These are phyloP conservation scores for Pantherophis alleghaniensis DNA, from an alignment of 2,797 vertebrate species.

Conservation along the genomic window DNA sequence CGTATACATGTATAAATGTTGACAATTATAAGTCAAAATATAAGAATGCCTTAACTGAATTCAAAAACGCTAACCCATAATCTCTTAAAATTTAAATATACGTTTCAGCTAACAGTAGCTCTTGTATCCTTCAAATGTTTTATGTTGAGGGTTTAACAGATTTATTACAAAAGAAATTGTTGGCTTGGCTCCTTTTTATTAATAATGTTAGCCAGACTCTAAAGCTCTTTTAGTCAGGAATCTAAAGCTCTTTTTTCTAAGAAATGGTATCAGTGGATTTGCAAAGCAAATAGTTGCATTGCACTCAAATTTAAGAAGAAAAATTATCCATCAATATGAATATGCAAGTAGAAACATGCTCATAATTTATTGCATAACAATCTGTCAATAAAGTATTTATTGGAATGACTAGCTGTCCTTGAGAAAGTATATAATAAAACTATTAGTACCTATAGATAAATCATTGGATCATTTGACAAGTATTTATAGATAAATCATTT, in stretches of 20 bases:
- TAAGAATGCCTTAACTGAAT: conserved; percentile 1
- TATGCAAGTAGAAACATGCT: conserved; percentile 34
- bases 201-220: conserved; percentile 16
- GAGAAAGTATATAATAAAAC: conserved; percentile 24
- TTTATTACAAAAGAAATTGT: conserved; percentile 24
- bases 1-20: background rate
- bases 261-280: conserved; percentile 39
- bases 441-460: background rate
- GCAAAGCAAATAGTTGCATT: conserved; percentile 37
- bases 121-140: conserved; percentile 18
- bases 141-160: conserved; percentile 11
- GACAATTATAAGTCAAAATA: background rate
- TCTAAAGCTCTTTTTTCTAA: conserved; percentile 7
- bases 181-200: conserved; percentile 39
- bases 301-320: conserved; percentile 44
- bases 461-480: background rate
- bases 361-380: conserved; percentile 41
- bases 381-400: conserved; percentile 36
- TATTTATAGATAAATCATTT: background rate
- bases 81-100: conserved; percentile 24
- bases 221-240: conserved; percentile 27
- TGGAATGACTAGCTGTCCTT: background rate
- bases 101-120: conserved; percentile 23
- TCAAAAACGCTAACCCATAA: background rate
- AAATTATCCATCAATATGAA: conserved; percentile 40